A percentile compares a stretch with the other conserved stretches of the same genome.
Conservation (phyloP, 2,113 vertebrate genomes). For the Telmatochromis sp. region DNA sequence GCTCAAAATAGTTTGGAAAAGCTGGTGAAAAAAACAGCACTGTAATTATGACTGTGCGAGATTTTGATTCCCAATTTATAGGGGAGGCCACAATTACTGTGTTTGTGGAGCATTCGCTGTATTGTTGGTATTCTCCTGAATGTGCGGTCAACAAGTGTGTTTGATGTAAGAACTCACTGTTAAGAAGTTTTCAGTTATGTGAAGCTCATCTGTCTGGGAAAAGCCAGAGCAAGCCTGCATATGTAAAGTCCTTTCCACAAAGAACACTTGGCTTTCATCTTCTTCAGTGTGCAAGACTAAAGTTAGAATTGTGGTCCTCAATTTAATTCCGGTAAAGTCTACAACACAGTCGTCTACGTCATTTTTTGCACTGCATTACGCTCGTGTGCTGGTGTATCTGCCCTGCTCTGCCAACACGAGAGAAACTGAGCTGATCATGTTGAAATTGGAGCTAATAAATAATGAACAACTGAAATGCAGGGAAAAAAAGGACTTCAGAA, state of each 20-base stretch:
- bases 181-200: neutral
- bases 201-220: no score
- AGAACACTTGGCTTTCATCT: neutral
- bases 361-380: neutral
- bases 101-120: neutral
- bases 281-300: neutral
- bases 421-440: neutral
- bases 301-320: neutral
- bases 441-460: neutral
- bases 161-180: neutral
- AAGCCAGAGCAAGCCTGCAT: no score
- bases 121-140: neutral
- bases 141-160: neutral
- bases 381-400: neutral
- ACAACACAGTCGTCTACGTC: fast-evolving
- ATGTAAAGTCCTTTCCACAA: no score
- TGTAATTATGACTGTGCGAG: constrained; percentile 37
- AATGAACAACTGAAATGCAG: neutral
- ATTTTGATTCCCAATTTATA: constrained; percentile 28
- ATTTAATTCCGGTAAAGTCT: neutral
- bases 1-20: constrained; percentile 56
- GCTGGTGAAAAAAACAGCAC: constrained; percentile 13
- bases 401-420: fast-evolving
- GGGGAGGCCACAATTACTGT: neutral
- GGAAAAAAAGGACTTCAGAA: neutral